phyloP scores from a whole-genome alignment of 2,888 invertebrate genomes.

The Syrphus vitripennis region DNA sequence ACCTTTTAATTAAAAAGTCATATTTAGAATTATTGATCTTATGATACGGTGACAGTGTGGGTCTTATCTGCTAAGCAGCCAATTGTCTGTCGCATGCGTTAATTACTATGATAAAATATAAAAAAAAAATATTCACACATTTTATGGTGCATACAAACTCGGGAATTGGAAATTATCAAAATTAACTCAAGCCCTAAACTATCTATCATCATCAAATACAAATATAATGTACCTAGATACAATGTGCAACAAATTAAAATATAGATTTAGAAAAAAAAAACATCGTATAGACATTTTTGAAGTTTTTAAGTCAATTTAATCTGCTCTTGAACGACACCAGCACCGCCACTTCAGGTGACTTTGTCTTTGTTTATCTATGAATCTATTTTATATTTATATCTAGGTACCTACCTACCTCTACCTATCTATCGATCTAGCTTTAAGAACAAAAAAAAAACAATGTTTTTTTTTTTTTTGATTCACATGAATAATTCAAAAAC shows the following conservation, averaged over 20 bases:
- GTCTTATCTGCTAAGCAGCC: conserved; percentile 36
- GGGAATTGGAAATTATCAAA: background rate
- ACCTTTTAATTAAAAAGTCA: conserved; percentile 35
- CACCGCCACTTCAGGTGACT: background rate
- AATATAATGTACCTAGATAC: background rate
- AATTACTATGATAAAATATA: conserved; percentile 42
- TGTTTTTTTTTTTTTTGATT: background rate
- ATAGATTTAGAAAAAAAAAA: background rate
- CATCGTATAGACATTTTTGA: conserved; percentile 22
- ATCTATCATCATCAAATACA: background rate
- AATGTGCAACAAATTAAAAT: conserved; percentile 44
- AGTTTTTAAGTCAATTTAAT: conserved; percentile 41
- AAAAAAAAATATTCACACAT: conserved; percentile 30
- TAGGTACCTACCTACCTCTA: no score
- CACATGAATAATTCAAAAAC: conserved; percentile 9
- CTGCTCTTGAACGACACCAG: background rate
- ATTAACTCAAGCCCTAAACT: background rate
- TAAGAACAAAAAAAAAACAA: background rate
- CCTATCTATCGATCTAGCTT: conserved; percentile 62
- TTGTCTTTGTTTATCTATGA: background rate
- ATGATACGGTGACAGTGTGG: conserved; percentile 31
- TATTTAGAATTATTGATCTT: conserved; percentile 41
- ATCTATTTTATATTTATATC: no score
- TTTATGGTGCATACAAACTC: background rate
- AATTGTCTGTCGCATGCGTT: conserved; percentile 38